phyloP scores from a whole-genome alignment of 2,888 invertebrate species.

The Drosophila kokeensis region DNA sequence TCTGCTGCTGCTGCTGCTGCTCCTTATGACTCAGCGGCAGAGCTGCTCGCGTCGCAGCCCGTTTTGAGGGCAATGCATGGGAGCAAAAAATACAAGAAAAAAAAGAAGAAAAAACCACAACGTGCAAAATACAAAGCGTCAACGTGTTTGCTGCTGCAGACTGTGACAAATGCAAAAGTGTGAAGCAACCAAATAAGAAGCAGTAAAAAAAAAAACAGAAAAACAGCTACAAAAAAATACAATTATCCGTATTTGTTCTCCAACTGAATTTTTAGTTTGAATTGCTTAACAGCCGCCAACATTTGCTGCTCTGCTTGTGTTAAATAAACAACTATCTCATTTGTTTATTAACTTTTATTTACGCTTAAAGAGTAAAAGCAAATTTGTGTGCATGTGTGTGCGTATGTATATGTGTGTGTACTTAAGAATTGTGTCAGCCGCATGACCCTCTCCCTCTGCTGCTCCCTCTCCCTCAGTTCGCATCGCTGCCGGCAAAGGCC shows the following conservation, averaged over 20 bases:
- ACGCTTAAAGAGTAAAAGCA: conserved; percentile 26
- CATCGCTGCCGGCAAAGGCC: conserved; percentile 55
- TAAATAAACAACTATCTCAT: conserved; percentile 70
- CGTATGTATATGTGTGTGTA: conserved; percentile 4
- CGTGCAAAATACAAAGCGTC: conserved; percentile 57
- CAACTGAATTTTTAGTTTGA: conserved; percentile 30
- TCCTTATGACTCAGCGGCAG: conserved; percentile 66
- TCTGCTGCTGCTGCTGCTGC: conserved; percentile 33
- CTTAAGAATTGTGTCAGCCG: conserved; percentile 56
- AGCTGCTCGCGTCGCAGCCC: conserved; percentile 44
- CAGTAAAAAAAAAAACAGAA: conserved; percentile 9
- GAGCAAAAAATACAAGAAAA: conserved; percentile 33
- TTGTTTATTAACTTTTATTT: conserved; percentile 74
- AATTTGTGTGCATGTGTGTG: conserved; percentile 8
- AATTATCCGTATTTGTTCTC: conserved; percentile 56
- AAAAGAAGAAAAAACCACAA: conserved; percentile 16
- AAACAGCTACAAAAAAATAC: conserved; percentile 25
- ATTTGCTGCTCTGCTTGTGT: conserved; percentile 52
- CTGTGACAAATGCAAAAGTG: conserved; percentile 60
- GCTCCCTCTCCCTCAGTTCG: background rate
- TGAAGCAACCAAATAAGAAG: conserved; percentile 23
- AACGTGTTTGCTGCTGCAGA: conserved; percentile 35
- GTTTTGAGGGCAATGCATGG: conserved; percentile 65
- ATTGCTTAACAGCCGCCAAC: conserved; percentile 51
- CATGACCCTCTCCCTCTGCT: conserved; percentile 33